Evolutionary conservation across 1,140 invertebrate species (phyloP).

Genomic region (Watersipora subatra): DNA sequence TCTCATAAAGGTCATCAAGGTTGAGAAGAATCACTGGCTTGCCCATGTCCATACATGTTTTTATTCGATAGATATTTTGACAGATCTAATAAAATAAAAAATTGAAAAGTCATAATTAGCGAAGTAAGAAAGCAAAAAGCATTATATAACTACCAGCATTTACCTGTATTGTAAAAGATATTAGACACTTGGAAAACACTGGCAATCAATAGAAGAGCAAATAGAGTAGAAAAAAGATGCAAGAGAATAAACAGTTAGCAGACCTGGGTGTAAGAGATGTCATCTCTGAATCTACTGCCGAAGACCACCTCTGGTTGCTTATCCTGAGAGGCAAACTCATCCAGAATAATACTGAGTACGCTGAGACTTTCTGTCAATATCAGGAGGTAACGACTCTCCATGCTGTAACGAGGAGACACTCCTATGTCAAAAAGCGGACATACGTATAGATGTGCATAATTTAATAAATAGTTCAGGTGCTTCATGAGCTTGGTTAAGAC

Average conservation of each 20-base stretch:
- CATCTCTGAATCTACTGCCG: conserved; percentile 7
- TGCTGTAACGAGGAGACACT: too few relatives aligned
- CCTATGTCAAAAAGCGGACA: background rate
- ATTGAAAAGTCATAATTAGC: too few relatives aligned
- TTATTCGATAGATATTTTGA: conserved; percentile 35
- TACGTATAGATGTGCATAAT: background rate
- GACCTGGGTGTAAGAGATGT: conserved; percentile 7
- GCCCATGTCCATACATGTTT: conserved; percentile 37
- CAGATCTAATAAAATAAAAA: conserved; percentile 21
- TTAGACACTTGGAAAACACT: too few relatives aligned
- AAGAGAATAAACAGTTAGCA: too few relatives aligned
- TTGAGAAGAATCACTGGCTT: conserved; percentile 33
- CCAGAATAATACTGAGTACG: background rate
- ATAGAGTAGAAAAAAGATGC: too few relatives aligned
- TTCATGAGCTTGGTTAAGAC: background rate
- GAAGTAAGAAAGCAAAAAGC: too few relatives aligned
- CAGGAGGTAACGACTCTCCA: conserved; percentile 9
- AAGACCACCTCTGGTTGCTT: conserved; percentile 2
- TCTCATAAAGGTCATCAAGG: conserved; percentile 34
- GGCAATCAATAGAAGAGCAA: too few relatives aligned
- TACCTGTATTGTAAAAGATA: too few relatives aligned
- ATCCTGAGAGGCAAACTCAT: background rate
- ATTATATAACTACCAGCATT: too few relatives aligned
- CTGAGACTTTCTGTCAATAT: conserved; percentile 6
- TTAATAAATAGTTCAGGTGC: background rate